Percentiles rank a stretch among this genome's conserved stretches.
Evolutionary conservation across 2,797 vertebrate genomes (phyloP).

Genomic region (Uromys caudimaculatus): DNA sequence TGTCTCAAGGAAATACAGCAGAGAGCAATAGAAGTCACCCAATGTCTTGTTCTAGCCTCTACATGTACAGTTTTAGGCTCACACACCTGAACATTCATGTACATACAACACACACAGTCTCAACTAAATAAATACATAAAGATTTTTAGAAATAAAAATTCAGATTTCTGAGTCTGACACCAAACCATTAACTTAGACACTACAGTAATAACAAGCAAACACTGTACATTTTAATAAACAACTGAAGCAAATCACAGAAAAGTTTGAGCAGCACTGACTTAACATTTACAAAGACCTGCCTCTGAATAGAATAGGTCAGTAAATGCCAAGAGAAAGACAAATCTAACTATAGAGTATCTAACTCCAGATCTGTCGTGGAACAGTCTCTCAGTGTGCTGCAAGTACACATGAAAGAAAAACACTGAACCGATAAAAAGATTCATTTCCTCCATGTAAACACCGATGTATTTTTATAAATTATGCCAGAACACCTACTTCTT

Average conservation of each 20-base stretch:
- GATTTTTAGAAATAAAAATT: neutral
- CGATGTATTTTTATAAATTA: constrained; percentile 1
- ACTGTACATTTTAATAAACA: neutral
- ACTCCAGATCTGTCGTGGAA: neutral
- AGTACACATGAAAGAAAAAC: neutral
- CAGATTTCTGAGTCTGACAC: neutral
- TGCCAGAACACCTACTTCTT: neutral
- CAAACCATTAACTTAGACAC: neutral
- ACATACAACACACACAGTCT: neutral
- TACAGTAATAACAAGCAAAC: neutral
- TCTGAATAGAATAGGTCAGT: neutral
- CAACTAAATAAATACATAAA: neutral
- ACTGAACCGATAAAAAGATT: neutral
- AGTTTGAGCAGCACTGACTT: neutral
- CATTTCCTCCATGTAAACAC: neutral
- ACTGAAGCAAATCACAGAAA: neutral
- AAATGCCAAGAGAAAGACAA: neutral
- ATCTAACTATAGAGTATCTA: neutral
- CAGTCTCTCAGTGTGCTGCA: neutral
- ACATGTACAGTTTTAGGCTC: neutral
- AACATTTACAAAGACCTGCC: neutral
- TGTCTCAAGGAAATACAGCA: neutral
- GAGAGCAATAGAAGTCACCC: neutral
- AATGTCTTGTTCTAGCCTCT: neutral
- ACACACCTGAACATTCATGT: neutral